phyloP scores from a whole-genome alignment of 2,113 vertebrate species.

The Trematomus loennbergii region DNA sequence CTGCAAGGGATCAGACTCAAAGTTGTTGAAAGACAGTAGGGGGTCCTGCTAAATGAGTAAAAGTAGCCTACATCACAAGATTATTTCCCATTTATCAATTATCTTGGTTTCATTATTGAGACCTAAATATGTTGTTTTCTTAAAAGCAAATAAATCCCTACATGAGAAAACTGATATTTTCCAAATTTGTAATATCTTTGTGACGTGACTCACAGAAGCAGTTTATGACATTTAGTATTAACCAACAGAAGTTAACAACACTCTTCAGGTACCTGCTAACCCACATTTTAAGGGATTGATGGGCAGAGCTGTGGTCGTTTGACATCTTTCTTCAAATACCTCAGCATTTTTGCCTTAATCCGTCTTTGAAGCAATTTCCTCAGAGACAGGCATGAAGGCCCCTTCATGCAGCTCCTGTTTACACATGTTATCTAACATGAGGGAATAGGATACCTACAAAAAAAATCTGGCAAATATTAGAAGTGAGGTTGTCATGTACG shows the following conservation, averaged over 20 bases:
- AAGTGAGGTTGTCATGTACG: slow-evolving; percentile 1
- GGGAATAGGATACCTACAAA: slow-evolving; percentile 14
- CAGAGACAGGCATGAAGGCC: slow-evolving; percentile 7
- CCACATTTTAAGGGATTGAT: slow-evolving; percentile 8
- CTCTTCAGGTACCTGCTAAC: neutral
- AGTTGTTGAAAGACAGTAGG: neutral
- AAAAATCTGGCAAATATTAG: slow-evolving; percentile 12
- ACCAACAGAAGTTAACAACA: neutral
- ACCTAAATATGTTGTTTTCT: too few relatives aligned
- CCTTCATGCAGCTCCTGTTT: slow-evolving; percentile 23
- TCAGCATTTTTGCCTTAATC: slow-evolving; percentile 32
- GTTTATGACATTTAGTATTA: slow-evolving; percentile 12
- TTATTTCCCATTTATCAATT: neutral
- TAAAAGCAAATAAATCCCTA: neutral
- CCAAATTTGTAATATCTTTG: neutral
- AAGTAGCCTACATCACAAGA: neutral
- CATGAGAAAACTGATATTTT: neutral
- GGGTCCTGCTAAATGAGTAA: neutral
- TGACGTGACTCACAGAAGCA: neutral
- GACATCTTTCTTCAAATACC: slow-evolving; percentile 26
- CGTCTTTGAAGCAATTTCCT: slow-evolving; percentile 28
- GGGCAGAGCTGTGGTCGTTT: neutral
- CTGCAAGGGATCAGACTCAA: neutral
- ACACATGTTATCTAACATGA: neutral
- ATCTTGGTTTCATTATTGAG: neutral